These are phyloP conservation scores for Crioceris asparagi DNA, from an alignment of 2,888 invertebrate genomes.

Conservation along the genomic window DNA sequence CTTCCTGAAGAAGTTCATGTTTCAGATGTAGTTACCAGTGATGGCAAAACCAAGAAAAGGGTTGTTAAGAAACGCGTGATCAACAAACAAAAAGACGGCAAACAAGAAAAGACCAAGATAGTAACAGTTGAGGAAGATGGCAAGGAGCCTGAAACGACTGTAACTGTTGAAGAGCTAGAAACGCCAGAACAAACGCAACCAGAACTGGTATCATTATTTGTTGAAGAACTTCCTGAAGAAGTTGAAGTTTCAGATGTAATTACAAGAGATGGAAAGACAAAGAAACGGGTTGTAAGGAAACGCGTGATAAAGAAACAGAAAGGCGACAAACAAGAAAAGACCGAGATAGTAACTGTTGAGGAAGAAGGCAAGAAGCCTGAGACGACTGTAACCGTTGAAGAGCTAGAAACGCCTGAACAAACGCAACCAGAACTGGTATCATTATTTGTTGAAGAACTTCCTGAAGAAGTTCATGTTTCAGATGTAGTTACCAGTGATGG, in stretches of 20 bases:
- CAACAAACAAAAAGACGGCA: slow-evolving; percentile 34
- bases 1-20: slow-evolving; percentile 25
- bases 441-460: slow-evolving; percentile 27
- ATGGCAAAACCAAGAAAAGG: slow-evolving; percentile 21
- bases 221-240: slow-evolving; percentile 27
- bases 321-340: slow-evolving; percentile 28
- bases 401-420: slow-evolving; percentile 23
- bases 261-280: slow-evolving; percentile 24
- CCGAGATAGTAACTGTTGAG: slow-evolving; percentile 38
- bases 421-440: slow-evolving; percentile 14
- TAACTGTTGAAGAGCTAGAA: slow-evolving; percentile 27
- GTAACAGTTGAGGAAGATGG: slow-evolving; percentile 33
- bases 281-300: slow-evolving; percentile 22
- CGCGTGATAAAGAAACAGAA: slow-evolving; percentile 36
- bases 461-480: slow-evolving; percentile 24
- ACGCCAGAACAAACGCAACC: slow-evolving; percentile 19
- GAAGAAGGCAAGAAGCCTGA: slow-evolving; percentile 32
- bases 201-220: slow-evolving; percentile 7
- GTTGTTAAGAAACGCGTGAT: slow-evolving; percentile 28
- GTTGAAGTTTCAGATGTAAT: slow-evolving; percentile 26
- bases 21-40: slow-evolving; percentile 19
- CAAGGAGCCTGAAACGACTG: slow-evolving; percentile 34
- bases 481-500: slow-evolving; percentile 24
- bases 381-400: slow-evolving; percentile 21
- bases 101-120: slow-evolving; percentile 29